These are phyloP conservation scores for Cepphus grylle DNA, from an alignment of 2,113 vertebrate species.

Conservation along the genomic window DNA sequence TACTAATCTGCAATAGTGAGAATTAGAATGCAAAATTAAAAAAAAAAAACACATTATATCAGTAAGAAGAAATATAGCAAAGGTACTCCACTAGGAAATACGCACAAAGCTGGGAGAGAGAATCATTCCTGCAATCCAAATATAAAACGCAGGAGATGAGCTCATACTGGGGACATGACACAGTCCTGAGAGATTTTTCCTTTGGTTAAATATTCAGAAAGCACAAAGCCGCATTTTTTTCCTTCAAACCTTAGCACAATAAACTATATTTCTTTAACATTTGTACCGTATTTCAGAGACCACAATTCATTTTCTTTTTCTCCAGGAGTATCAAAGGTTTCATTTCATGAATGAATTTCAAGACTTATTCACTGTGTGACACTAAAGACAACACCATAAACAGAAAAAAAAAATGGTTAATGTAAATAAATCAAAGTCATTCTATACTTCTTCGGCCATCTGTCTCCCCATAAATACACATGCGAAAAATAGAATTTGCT, in stretches of 20 bases:
- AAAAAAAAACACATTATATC: not conserved
- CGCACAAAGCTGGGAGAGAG: not conserved
- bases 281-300: not conserved
- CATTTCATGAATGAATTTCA: not conserved
- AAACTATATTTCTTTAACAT: not conserved
- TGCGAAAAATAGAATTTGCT: not conserved
- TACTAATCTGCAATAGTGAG: not conserved
- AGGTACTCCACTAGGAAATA: not conserved
- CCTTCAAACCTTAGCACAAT: not conserved
- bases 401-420: not conserved
- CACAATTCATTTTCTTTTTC: not conserved
- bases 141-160: not conserved
- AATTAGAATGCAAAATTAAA: not conserved
- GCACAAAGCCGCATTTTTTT: not conserved
- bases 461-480: not conserved
- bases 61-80: not conserved
- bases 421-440: constrained; percentile 45
- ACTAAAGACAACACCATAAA: not conserved
- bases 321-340: not conserved
- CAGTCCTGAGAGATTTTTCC: not conserved
- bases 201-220: not conserved
- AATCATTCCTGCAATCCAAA: not conserved
- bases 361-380: not conserved
- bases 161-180: not conserved
- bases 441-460: not conserved